phyloP scores from a whole-genome alignment of 2,888 invertebrate genomes.

The Watsonalla cultraria region DNA sequence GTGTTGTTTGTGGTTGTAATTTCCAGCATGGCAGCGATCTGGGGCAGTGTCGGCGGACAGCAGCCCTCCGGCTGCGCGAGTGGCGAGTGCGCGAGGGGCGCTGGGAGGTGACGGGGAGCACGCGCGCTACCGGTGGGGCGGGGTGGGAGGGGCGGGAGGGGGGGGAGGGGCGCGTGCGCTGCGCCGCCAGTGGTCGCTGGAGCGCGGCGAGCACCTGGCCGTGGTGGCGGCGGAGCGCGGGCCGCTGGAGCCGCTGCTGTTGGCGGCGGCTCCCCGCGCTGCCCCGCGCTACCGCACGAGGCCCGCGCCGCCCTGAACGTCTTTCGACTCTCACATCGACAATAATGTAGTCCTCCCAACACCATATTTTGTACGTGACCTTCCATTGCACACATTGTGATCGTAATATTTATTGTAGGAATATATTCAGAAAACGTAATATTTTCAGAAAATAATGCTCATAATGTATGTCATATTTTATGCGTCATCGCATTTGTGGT shows the following conservation, averaged over 20 bases:
- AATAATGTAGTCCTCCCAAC: neutral
- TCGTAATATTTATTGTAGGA: too few species aligned
- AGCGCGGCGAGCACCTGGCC: conserved; percentile 57
- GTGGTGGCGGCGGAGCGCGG: conserved; percentile 37
- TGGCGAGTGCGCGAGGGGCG: conserved; percentile 29
- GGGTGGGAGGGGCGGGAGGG: conserved; percentile 26
- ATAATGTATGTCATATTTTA: too few species aligned
- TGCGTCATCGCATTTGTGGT: too few species aligned
- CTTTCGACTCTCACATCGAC: neutral
- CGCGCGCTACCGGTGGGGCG: conserved; percentile 82
- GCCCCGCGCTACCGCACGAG: conserved; percentile 45
- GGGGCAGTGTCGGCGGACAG: conserved; percentile 56
- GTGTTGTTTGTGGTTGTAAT: neutral
- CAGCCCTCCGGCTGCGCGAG: conserved; percentile 40
- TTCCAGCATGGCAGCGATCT: conserved; percentile 41
- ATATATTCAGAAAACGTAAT: too few species aligned
- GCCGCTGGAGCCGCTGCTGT: conserved; percentile 21
- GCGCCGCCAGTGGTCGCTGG: conserved; percentile 66
- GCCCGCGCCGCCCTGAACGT: conserved; percentile 16
- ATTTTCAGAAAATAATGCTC: too few species aligned
- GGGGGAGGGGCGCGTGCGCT: conserved; percentile 38
- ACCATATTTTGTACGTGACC: conserved; percentile 6
- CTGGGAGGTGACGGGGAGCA: conserved; percentile 85
- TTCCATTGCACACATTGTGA: conserved; percentile 6
- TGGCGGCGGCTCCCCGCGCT: conserved; percentile 22